phyloP scores from a whole-genome alignment of 2,888 invertebrate species.

The Oxycera nigricornis region DNA sequence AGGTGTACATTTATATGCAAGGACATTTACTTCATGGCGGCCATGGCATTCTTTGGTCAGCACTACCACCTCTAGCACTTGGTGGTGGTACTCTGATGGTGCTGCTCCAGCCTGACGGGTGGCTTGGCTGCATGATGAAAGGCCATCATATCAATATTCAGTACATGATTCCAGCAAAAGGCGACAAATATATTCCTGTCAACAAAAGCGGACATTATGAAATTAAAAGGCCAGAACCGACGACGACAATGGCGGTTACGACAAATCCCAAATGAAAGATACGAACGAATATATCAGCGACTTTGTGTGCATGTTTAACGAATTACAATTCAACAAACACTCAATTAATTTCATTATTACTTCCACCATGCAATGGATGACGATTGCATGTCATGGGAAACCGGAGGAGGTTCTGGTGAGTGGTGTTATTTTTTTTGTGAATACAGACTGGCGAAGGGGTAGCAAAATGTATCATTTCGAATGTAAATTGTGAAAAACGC shows the following conservation, averaged over 20 bases:
- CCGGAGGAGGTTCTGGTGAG: too few species aligned
- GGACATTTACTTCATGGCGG: constrained; percentile 23
- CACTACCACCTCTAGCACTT: not conserved
- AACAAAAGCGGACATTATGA: constrained; percentile 31
- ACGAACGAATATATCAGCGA: not conserved
- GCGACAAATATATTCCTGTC: constrained; percentile 38
- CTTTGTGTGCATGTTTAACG: not conserved
- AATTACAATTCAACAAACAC: constrained; percentile 26
- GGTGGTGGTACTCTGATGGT: not conserved
- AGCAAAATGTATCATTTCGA: too few species aligned
- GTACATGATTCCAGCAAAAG: constrained; percentile 31
- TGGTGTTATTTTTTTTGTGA: too few species aligned
- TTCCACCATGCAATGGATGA: not conserved
- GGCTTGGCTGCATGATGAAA: not conserved
- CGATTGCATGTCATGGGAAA: not conserved
- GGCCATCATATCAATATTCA: constrained; percentile 24
- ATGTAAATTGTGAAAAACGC: too few species aligned
- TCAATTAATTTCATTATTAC: constrained; percentile 30
- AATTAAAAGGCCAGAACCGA: constrained; percentile 18
- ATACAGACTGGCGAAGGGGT: too few species aligned
- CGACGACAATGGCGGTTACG: not conserved
- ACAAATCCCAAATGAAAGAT: not conserved
- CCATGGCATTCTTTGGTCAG: constrained; percentile 2
- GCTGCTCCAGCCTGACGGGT: not conserved
- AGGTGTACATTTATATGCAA: constrained; percentile 27